Percentiles rank a stretch among this genome's conserved stretches.
Evolutionary conservation across 35 echinoderm and acorn worm species (phyloP).

Genomic region (Heliocidaris tuberculata): DNA sequence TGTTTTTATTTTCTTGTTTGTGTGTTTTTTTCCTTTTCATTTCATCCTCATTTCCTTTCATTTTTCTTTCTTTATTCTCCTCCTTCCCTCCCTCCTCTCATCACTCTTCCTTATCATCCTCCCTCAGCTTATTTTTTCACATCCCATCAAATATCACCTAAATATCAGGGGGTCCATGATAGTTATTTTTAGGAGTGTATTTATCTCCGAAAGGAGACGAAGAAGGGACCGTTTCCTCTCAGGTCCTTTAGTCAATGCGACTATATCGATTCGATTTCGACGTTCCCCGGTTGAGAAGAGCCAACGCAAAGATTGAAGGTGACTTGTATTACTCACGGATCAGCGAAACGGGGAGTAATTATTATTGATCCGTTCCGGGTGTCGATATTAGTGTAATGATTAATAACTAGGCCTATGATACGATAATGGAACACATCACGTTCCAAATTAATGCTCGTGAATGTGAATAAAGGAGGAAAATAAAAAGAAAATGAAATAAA

Average conservation of each 20-base stretch:
- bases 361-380: conserved; percentile 24
- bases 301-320: conserved; percentile 16
- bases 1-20: not conserved
- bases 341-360: conserved; percentile 25
- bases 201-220: not conserved
- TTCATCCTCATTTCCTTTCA: not conserved
- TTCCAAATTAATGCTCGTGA: not conserved
- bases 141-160: too few species aligned
- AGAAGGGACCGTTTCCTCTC: not conserved
- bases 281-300: not conserved
- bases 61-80: not conserved
- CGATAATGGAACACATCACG: not conserved
- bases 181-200: not conserved
- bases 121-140: not conserved
- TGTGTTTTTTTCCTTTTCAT: not conserved
- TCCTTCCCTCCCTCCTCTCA: not conserved
- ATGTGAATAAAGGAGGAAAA: not conserved
- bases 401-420: not conserved
- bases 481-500: too few species aligned
- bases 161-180: not conserved
- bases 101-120: not conserved
- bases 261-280: not conserved
- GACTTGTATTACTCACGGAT: not conserved
- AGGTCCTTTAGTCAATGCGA: not conserved
- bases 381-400: not conserved